Conservation (phyloP, 2,113 vertebrate species). For the Dicaeum eximium region DNA sequence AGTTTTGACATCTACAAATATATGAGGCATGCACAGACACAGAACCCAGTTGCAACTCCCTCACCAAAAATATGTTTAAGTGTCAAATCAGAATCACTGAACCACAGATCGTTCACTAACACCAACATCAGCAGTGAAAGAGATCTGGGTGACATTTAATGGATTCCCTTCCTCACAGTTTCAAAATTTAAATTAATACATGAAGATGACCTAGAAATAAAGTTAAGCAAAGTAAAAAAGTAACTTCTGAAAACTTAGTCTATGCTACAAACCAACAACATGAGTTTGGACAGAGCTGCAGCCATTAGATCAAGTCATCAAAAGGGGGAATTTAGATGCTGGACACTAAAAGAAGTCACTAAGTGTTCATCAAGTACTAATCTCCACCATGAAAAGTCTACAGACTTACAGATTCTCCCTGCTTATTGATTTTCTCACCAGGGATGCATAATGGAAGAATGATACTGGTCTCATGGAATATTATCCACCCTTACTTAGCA, state of each 20-base stretch:
- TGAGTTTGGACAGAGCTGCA: neutral
- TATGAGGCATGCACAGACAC: neutral
- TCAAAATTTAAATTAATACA: neutral
- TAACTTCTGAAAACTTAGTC: neutral
- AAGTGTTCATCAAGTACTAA: neutral
- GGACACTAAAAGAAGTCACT: neutral
- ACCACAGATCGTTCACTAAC: neutral
- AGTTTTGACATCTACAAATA: neutral
- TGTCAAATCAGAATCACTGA: neutral
- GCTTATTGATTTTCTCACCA: slow-evolving; percentile 22
- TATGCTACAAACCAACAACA: neutral
- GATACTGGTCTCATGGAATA: neutral
- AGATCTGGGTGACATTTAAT: neutral
- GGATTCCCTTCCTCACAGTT: neutral
- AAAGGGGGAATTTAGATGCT: neutral
- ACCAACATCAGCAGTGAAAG: neutral
- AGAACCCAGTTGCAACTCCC: neutral
- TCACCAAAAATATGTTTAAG: neutral
- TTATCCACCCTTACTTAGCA: neutral
- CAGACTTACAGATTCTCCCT: neutral
- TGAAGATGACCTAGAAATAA: neutral
- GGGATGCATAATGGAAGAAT: slow-evolving; percentile 11
- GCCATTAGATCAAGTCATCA: neutral
- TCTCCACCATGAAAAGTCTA: neutral
- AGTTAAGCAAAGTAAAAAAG: neutral